Percentiles rank a stretch among this genome's conserved stretches.
phyloP scores from a whole-genome alignment of 1,140 invertebrate genomes.

The Meloidogyne hapla region DNA sequence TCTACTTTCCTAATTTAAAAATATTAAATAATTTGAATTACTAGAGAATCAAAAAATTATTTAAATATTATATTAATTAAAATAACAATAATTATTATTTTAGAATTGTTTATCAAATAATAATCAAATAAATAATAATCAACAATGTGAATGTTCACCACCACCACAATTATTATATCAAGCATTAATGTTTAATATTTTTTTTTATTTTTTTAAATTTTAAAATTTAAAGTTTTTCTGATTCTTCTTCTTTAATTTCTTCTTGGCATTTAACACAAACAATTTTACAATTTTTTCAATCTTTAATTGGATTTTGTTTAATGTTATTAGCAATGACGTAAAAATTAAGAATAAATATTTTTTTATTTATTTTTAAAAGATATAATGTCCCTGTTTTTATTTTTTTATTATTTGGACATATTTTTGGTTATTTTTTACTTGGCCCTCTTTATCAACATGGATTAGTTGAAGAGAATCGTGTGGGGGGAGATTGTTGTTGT shows the following conservation, averaged over 20 bases:
- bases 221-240: constrained; percentile 12
- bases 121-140: constrained; percentile 16
- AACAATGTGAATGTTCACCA: constrained; percentile 8
- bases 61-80: not conserved
- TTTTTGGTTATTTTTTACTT: constrained; percentile 20
- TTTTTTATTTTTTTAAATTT: not conserved
- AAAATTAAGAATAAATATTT: not conserved
- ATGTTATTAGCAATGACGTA: constrained; percentile 94
- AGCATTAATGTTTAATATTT: not conserved
- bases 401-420: constrained; percentile 17
- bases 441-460: constrained; percentile 21
- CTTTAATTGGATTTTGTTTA: constrained; percentile 83
- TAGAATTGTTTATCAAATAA: not conserved
- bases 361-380: constrained; percentile 65
- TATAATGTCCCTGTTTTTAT: constrained; percentile 28
- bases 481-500: constrained; percentile 22
- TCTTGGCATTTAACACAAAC: constrained; percentile 73
- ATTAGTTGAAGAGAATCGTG: constrained; percentile 20
- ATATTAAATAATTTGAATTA: no score
- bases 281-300: constrained; percentile 80
- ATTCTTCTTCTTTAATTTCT: constrained; percentile 17
- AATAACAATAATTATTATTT: not conserved
- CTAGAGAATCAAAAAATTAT: not conserved
- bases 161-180: not conserved
- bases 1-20: no score